These are phyloP conservation scores for Globodera ellingtonae DNA, from an alignment of 1,140 invertebrate species.

Conservation along the genomic window DNA sequence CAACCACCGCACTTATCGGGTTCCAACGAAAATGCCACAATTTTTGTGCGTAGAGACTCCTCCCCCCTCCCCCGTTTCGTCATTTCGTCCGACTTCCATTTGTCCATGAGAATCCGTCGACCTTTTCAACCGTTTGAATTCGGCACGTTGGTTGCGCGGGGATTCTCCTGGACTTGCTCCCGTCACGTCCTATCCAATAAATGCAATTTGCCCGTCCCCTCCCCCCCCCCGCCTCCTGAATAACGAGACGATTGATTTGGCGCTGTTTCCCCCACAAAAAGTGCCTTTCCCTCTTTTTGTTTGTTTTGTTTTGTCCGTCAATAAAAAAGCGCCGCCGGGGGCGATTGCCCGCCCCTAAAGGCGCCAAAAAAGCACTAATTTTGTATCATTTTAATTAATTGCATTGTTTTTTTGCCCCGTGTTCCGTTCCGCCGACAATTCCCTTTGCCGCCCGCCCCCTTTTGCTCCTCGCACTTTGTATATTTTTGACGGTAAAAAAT, in stretches of 20 bases:
- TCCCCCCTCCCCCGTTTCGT: too few species aligned
- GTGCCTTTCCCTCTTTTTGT: not conserved
- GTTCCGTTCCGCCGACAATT: not conserved
- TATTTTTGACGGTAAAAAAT: not conserved
- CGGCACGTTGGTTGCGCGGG: too few species aligned
- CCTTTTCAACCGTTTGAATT: too few species aligned
- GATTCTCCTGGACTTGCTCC: not conserved
- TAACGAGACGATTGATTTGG: not conserved
- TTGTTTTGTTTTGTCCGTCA: not conserved
- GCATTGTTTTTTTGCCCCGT: not conserved
- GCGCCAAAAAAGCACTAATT: not conserved
- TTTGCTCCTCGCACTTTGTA: too few species aligned
- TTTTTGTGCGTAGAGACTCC: not conserved
- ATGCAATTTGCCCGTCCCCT: not conserved
- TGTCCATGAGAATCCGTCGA: too few species aligned
- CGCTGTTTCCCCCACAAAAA: constrained; percentile 10
- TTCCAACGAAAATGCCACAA: not conserved
- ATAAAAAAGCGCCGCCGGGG: not conserved
- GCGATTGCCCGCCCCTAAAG: not conserved
- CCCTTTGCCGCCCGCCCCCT: not conserved
- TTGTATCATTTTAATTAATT: not conserved
- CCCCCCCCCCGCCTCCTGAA: not conserved
- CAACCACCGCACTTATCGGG: not conserved
- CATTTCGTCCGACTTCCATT: too few species aligned
- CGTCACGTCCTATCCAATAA: not conserved